Conservation (phyloP, 2,113 vertebrate genomes). For the Salvelinus sp. region DNA sequence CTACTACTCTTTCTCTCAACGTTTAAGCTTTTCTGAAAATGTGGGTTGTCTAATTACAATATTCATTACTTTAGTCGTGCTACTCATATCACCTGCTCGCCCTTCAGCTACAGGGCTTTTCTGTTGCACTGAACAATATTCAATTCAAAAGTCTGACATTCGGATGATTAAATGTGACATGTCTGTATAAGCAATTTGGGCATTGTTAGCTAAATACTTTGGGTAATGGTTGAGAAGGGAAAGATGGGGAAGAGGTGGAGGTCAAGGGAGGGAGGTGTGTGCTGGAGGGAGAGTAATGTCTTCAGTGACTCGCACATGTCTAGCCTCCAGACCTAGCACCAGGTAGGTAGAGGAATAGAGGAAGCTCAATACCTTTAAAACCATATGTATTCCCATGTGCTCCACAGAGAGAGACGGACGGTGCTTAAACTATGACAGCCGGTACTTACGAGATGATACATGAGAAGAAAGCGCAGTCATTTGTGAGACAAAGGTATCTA, state of each 20-base stretch:
- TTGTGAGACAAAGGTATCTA: no score
- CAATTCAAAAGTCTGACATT: slow-evolving; percentile 27
- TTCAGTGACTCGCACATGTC: slow-evolving; percentile 57
- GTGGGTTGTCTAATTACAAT: slow-evolving; percentile 53
- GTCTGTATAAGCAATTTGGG: slow-evolving; percentile 49
- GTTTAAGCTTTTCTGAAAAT: slow-evolving; percentile 26
- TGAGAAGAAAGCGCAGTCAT: background rate
- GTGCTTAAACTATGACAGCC: background rate
- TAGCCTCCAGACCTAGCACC: slow-evolving; percentile 55
- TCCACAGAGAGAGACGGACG: no score
- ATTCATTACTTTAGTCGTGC: slow-evolving; percentile 41
- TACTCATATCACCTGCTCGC: slow-evolving; percentile 44
- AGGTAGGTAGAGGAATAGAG: background rate
- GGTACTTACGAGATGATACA: no score
- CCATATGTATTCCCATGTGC: background rate
- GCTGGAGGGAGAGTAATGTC: slow-evolving; percentile 65
- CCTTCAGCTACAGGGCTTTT: slow-evolving; percentile 48
- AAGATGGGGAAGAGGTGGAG: slow-evolving; percentile 14
- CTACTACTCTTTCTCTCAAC: slow-evolving; percentile 16
- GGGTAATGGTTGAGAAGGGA: slow-evolving; percentile 27
- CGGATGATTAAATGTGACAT: slow-evolving; percentile 58
- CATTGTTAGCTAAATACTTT: slow-evolving; percentile 48
- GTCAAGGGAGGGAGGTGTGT: slow-evolving; percentile 43
- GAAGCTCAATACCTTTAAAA: background rate
- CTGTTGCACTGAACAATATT: slow-evolving; percentile 14